Evolutionary conservation across 2,113 vertebrate species (phyloP).

Genomic region (Capricornis sumatraensis): DNA sequence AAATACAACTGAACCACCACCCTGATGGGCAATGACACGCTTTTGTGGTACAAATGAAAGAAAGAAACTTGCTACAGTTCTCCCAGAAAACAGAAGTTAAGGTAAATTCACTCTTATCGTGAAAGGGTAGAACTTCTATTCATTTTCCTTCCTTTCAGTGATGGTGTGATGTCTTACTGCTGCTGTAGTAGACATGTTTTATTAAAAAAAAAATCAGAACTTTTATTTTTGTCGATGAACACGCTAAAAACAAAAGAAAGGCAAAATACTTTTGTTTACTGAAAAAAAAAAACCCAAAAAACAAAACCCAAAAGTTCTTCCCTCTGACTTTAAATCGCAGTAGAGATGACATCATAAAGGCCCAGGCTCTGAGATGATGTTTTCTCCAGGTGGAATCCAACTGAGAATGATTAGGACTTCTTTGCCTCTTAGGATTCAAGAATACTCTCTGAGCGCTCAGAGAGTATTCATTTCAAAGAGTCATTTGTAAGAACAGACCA

Average conservation of each 20-base stretch:
- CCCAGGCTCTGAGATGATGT: conserved; percentile 51
- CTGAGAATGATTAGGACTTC: conserved; percentile 35
- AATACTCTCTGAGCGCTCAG: not conserved
- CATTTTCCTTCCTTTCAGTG: not conserved
- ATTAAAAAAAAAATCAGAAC: not conserved
- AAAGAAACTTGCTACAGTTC: not conserved
- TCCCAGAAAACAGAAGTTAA: not conserved
- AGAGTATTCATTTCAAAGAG: conserved; percentile 60
- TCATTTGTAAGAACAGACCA: conserved; percentile 23
- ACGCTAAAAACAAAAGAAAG: not conserved
- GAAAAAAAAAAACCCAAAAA: not conserved
- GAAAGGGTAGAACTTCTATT: not conserved
- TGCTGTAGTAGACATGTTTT: not conserved
- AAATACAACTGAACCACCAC: not conserved
- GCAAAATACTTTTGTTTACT: not conserved
- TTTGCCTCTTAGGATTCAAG: not conserved
- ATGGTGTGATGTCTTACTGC: not conserved
- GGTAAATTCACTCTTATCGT: not conserved
- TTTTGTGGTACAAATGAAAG: not conserved
- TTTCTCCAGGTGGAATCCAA: conserved; percentile 68
- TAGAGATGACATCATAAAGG: conserved; percentile 59
- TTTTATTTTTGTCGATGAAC: not conserved
- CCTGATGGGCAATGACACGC: not conserved
- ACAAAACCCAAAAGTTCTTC: not conserved
- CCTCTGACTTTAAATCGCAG: conserved; percentile 46